These are phyloP conservation scores for Meiosimyza decipiens DNA, from an alignment of 2,888 invertebrate species.

Conservation along the genomic window DNA sequence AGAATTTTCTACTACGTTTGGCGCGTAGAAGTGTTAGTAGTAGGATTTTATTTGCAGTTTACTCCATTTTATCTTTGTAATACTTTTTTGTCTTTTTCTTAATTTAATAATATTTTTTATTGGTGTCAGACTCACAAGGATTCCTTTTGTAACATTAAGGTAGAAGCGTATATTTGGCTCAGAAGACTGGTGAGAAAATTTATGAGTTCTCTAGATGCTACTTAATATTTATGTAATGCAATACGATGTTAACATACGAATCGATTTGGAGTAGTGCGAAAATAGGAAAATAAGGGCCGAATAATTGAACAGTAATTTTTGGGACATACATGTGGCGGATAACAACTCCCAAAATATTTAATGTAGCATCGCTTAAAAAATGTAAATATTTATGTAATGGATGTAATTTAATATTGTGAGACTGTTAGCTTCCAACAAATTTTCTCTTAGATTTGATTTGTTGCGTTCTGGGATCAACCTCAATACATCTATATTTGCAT, in stretches of 20 bases:
- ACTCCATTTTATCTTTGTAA: slow-evolving; percentile 19
- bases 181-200: slow-evolving; percentile 36
- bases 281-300: neutral
- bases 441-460: too few species aligned
- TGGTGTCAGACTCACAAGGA: too few species aligned
- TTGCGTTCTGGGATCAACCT: too few species aligned
- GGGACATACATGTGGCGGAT: too few species aligned
- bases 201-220: slow-evolving; percentile 47
- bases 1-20: slow-evolving; percentile 2
- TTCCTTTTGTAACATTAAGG: slow-evolving; percentile 3
- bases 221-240: slow-evolving; percentile 41
- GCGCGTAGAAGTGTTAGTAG: neutral
- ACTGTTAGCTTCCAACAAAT: too few species aligned
- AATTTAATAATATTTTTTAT: neutral
- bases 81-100: neutral
- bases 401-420: too few species aligned
- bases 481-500: too few species aligned
- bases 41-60: slow-evolving; percentile 25
- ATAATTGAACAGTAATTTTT: too few species aligned
- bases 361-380: too few species aligned
- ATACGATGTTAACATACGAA: slow-evolving; percentile 12
- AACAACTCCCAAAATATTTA: too few species aligned
- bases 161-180: slow-evolving; percentile 12
- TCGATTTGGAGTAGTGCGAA: slow-evolving; percentile 11
- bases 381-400: too few species aligned